A percentile compares a stretch with the other conserved stretches of the same genome.
Conservation (phyloP, 2,888 invertebrate genomes). For the Linnaemya vulpina region DNA sequence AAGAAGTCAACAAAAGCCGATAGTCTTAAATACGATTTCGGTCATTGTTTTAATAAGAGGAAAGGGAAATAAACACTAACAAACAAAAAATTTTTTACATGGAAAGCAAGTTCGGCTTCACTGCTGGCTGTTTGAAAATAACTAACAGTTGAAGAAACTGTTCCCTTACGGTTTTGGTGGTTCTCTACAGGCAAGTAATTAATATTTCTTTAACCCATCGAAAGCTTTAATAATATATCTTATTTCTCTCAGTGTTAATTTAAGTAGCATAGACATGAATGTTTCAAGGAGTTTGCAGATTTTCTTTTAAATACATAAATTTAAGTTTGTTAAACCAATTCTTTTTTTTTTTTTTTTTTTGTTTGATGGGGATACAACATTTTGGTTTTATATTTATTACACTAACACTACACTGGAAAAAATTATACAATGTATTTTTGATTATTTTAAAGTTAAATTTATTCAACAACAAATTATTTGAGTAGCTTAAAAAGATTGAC, state of each 20-base stretch:
- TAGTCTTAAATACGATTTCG: too few species aligned
- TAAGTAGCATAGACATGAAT: constrained; percentile 57
- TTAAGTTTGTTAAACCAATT: constrained; percentile 6
- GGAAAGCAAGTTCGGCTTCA: too few species aligned
- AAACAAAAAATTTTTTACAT: too few species aligned
- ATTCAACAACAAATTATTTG: constrained; percentile 62
- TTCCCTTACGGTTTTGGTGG: too few species aligned
- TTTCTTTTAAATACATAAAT: constrained; percentile 30
- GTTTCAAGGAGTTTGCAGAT: constrained; percentile 17
- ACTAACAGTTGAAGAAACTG: too few species aligned
- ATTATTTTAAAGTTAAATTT: constrained; percentile 35
- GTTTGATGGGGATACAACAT: constrained; percentile 36
- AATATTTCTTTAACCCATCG: constrained; percentile 42
- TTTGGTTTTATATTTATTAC: constrained; percentile 4
- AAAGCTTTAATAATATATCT: constrained; percentile 30
- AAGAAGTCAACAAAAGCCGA: too few species aligned
- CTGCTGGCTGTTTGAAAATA: too few species aligned
- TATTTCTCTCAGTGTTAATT: background rate
- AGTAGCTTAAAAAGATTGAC: constrained; percentile 46
- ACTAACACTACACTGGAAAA: constrained; percentile 51
- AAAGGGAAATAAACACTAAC: too few species aligned
- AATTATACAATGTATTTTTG: constrained; percentile 30
- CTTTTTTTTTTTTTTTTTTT: too few species aligned
- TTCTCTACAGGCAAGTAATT: too few species aligned
- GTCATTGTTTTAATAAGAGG: too few species aligned